Percentiles rank a stretch among this genome's conserved stretches.
phyloP scores from a whole-genome alignment of 1,140 invertebrate genomes.

The Colletes latitarsis region DNA sequence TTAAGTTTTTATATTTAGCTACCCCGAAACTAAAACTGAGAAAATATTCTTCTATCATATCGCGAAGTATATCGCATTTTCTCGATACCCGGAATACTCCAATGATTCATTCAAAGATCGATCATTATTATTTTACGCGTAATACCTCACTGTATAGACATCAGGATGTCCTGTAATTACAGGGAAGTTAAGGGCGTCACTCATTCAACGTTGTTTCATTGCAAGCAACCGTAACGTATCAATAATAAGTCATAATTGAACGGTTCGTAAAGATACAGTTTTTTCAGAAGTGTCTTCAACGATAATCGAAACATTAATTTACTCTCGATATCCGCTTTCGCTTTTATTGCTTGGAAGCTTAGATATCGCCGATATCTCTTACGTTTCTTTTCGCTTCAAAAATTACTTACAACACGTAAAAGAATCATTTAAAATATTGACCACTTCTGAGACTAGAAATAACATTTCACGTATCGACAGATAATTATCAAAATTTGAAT shows the following conservation, averaged over 20 bases:
- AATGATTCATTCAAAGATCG: too few species aligned
- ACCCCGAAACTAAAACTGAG: too few species aligned
- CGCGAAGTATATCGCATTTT: not conserved
- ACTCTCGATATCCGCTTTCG: not conserved
- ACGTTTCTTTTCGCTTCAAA: too few species aligned
- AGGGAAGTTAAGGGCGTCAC: not conserved
- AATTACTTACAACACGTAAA: too few species aligned
- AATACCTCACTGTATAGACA: not conserved
- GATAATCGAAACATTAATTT: not conserved
- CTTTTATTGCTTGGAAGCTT: too few species aligned
- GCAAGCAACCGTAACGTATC: not conserved
- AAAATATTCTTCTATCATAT: too few species aligned
- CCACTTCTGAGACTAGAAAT: too few species aligned
- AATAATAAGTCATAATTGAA: conserved; percentile 17
- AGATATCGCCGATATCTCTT: not conserved
- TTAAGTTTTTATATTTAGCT: too few species aligned
- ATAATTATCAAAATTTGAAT: too few species aligned
- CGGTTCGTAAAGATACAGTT: not conserved
- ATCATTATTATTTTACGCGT: conserved; percentile 4
- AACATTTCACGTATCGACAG: too few species aligned
- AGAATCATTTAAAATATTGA: too few species aligned
- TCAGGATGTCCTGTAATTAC: conserved; percentile 13
- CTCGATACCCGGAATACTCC: not conserved
- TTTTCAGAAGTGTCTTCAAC: not conserved
- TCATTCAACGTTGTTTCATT: not conserved